Evolutionary conservation across 2,888 invertebrate species (phyloP), one percentile per base, ranked within the genome.

Genomic region (Galeruca laticollis): DNA sequence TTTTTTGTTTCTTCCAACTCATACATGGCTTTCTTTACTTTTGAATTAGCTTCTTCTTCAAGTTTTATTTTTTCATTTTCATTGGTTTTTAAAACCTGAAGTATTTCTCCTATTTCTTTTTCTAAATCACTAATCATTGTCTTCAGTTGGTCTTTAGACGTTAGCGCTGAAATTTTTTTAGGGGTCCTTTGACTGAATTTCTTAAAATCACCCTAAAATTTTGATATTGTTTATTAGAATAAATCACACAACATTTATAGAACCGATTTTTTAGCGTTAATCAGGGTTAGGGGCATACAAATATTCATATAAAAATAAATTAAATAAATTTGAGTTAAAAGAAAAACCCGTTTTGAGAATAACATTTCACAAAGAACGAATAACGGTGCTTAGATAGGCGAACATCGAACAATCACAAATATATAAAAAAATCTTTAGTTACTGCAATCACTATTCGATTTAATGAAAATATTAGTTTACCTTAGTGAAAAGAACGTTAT

Each of bases 121-220:
- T 96, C 96, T 76, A 96, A 87, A 75, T 97, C 96, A 69, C 93
- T 92, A 2, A 96, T 91, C 91, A 95, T 94, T 79, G 90, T 94
- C 79, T 92, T 94, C 79, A 95, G 86, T 84, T 92, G 92, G 59
- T 91, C 82, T 85, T 92, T 93, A 1, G 92, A 90, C 33, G 91
- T 91, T 61, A 90, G 85, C 79, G 94, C 94, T 8, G 92, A 92
- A 9, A 91, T 88, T 79, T 91, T 92, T 81, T 93, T 93, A 3
- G 92, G 90, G n/a, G 89, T 89, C 76, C 93, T 88, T 79, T 92
- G 92, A 9, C 90, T 90, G 26, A 94, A 84, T 77, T 90, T 91
- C 59, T 89, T 86, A 71, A 91, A 89, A 83, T 93, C 92, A 78
- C 59, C 89, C 84, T 89, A 88, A 73, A 81, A 80, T 59, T 73